Percentiles rank a stretch among this genome's conserved stretches.
phyloP scores from a whole-genome alignment of 2,888 invertebrate genomes.

The Opisthograptis luteolata region DNA sequence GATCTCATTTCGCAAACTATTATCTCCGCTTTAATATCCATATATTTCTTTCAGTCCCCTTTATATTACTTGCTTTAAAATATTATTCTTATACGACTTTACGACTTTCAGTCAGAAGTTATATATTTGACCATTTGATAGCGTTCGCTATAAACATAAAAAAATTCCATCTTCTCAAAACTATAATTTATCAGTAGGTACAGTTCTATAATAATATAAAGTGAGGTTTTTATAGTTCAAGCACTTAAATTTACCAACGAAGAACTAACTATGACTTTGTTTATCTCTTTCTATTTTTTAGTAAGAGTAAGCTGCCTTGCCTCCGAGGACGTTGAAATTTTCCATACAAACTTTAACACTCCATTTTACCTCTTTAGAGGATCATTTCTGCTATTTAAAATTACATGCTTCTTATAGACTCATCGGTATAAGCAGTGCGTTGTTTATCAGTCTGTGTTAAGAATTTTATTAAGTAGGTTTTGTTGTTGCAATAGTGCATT shows the following conservation, averaged over 20 bases:
- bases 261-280: slow-evolving; percentile 10
- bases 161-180: slow-evolving; percentile 15
- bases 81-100: slow-evolving; percentile 42
- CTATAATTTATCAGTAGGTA: slow-evolving; percentile 9
- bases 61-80: slow-evolving; percentile 39
- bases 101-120: slow-evolving; percentile 43
- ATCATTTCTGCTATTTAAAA: too few relatives aligned
- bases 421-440: too few relatives aligned
- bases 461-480: too few relatives aligned
- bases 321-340: too few relatives aligned
- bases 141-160: slow-evolving; percentile 16
- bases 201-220: slow-evolving; percentile 7
- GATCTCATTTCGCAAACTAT: slow-evolving; percentile 55
- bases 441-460: too few relatives aligned
- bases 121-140: slow-evolving; percentile 41
- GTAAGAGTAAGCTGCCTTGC: too few relatives aligned
- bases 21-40: slow-evolving; percentile 53
- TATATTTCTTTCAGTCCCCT: slow-evolving; percentile 46
- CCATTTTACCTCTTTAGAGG: too few relatives aligned
- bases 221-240: slow-evolving; percentile 14
- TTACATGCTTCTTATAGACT: too few relatives aligned
- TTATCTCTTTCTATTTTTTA: slow-evolving; percentile 15
- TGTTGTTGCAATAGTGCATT: slow-evolving; percentile 12
- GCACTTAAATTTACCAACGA: neutral
- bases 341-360: too few relatives aligned